Conservation (phyloP, 1,140 invertebrate species). For the Philotrypesis tridentata region DNA sequence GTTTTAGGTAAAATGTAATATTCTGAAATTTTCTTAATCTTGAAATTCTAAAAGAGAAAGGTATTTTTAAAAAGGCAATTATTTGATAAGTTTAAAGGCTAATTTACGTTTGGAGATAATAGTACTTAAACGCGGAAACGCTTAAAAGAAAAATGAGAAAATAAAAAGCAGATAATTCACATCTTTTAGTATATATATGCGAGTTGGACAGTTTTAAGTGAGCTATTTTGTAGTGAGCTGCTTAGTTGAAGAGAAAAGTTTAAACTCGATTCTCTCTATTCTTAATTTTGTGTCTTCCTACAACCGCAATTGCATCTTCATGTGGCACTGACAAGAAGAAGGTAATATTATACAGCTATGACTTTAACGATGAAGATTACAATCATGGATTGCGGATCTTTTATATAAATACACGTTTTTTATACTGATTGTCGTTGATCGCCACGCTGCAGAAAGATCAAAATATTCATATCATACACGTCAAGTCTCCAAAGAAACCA, state of each 20-base stretch:
- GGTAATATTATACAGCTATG: slow-evolving; percentile 31
- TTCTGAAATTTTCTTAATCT: not conserved
- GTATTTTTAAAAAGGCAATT: slow-evolving; percentile 63
- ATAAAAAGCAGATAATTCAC: not conserved
- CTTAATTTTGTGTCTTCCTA: not conserved
- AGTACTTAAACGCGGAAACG: not conserved
- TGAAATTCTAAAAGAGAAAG: not conserved
- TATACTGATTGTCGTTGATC: slow-evolving; percentile 33
- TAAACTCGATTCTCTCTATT: not conserved
- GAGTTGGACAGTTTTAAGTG: not conserved
- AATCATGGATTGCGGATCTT: not conserved
- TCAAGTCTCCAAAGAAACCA: slow-evolving; percentile 20
- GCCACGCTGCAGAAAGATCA: slow-evolving; percentile 28
- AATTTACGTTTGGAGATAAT: slow-evolving; percentile 5
- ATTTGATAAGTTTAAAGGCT: slow-evolving; percentile 15
- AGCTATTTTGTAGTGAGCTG: not conserved
- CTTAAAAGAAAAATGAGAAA: slow-evolving; percentile 6
- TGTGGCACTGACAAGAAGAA: slow-evolving; percentile 30
- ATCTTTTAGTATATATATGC: not conserved
- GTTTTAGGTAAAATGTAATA: no score
- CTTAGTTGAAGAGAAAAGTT: not conserved
- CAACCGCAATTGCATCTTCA: not conserved
- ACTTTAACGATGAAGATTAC: slow-evolving; percentile 13
- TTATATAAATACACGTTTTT: slow-evolving; percentile 20
- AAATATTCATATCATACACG: slow-evolving; percentile 36